These are phyloP conservation scores for Idris sp. DNA, from an alignment of 1,140 invertebrate species.

Conservation along the genomic window DNA sequence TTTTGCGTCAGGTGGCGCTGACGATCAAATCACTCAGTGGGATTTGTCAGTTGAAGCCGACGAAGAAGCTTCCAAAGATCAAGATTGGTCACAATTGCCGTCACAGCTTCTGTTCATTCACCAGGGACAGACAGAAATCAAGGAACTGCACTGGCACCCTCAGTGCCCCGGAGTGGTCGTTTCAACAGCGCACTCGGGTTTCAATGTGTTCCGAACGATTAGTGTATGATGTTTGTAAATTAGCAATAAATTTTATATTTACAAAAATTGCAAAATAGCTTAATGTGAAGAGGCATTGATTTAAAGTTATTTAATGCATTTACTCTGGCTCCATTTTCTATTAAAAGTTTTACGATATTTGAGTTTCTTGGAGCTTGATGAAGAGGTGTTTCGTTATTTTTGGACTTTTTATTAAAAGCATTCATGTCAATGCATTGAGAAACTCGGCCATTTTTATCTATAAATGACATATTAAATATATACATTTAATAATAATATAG, in stretches of 20 bases:
- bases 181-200: conserved; percentile 96
- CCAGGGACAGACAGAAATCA: conserved; percentile 98
- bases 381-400: too few species aligned
- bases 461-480: too few species aligned
- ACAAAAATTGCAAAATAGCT: too few species aligned
- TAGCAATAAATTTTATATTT: conserved; percentile 16
- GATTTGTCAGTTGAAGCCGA: conserved; percentile 95
- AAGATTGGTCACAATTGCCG: conserved; percentile 88
- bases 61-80: conserved; percentile 77
- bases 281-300: too few species aligned
- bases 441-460: too few species aligned
- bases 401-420: too few species aligned
- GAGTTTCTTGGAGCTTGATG: too few species aligned
- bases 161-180: conserved; percentile 95
- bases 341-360: too few species aligned
- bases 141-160: conserved; percentile 99
- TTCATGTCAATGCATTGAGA: too few species aligned
- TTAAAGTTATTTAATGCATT: too few species aligned
- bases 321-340: too few species aligned
- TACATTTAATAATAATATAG: too few species aligned
- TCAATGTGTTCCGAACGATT: conserved; percentile 99
- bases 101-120: conserved; percentile 98
- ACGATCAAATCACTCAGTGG: conserved; percentile 98
- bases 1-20: conserved; percentile 94
- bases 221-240: conserved; percentile 85